Base-by-base conservation (phyloP, 2,797 vertebrate species). In the Channallabes apus region DNA sequence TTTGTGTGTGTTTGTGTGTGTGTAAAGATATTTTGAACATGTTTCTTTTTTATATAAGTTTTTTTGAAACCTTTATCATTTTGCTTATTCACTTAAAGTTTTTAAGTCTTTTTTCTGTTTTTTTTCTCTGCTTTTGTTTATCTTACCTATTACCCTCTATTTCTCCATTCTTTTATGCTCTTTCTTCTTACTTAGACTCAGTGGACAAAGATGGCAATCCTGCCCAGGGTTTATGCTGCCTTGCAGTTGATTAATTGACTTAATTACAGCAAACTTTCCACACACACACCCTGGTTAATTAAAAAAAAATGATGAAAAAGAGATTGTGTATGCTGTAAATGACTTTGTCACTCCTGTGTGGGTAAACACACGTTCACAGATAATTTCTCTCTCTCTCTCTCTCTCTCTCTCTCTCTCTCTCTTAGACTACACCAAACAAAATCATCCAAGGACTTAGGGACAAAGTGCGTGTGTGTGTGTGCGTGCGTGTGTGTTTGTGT, bases 171-270 rank as follows among this genome's bases (percentile, higher is more conserved):
- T 51, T 27, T 41, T 22, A 41, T 8, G 24, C 83, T 51, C 32
- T 71, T 14, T 22, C 17, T 73, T 85, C 65, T 62, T 9, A 54
- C 9, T 32, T 79, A 51, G 46, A 51, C 75, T 84, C 64, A 41
- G 75, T 46, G 65, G 65, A 68, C 24, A 61, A 69, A 14, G 24
- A 67, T 27, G 35, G 24, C 64, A 38, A 61, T 29, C 41, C 51
- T 78, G 65, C 54, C 29, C 75, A 77, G 38, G 76, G 46, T 77
- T 58, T 86, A 87, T 86, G 65, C 82, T 82, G 68, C 73, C 58
- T 75, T 82, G 80, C 61, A 82, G 75, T 86, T 86, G 86, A 87
- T 86, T 82, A 87, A 87, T 87, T 84, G 75, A 85, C 78, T 86
- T 86, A 87, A 89, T 89, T 87, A 87, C 62, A 83, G 83, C 69